phyloP scores from a whole-genome alignment of 2,797 vertebrate genomes.

The Benthosema pterotum region DNA sequence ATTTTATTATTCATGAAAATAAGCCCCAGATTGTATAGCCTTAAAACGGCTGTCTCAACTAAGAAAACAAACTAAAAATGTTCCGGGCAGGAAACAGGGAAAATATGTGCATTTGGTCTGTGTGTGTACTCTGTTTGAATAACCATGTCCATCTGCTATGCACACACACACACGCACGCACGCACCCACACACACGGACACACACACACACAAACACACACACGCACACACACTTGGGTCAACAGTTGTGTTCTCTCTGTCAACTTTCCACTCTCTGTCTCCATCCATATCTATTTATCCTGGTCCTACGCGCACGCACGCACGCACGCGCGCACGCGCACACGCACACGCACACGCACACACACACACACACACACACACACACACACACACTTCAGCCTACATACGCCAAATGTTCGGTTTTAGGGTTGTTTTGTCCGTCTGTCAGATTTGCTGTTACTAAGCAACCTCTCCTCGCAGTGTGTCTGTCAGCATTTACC shows the following conservation, averaged over 20 bases:
- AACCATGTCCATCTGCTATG: constrained; percentile 17
- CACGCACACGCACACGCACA: constrained; percentile 7
- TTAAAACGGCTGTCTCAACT: too few species aligned
- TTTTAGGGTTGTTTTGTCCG: constrained; percentile 51
- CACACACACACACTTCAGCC: constrained; percentile 44
- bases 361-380: constrained; percentile 4
- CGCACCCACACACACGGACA: too few species aligned
- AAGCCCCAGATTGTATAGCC: too few species aligned
- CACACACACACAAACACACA: too few species aligned
- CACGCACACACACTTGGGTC: too few species aligned
- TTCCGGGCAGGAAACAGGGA: background rate
- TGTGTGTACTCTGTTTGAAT: background rate
- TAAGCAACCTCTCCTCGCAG: constrained; percentile 59
- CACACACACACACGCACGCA: background rate
- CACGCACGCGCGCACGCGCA: constrained; percentile 2
- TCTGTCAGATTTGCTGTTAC: constrained; percentile 66
- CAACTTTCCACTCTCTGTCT: background rate
- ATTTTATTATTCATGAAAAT: too few species aligned
- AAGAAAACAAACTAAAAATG: too few species aligned
- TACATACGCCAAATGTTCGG: constrained; percentile 62
- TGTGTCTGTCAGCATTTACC: too few species aligned
- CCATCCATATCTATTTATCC: background rate
- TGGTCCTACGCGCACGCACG: constrained; percentile 2
- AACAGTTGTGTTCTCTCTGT: too few species aligned
- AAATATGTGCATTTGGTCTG: background rate